phyloP scores from a whole-genome alignment of 2,113 vertebrate genomes.

The Sarotherodon lohbergeri region DNA sequence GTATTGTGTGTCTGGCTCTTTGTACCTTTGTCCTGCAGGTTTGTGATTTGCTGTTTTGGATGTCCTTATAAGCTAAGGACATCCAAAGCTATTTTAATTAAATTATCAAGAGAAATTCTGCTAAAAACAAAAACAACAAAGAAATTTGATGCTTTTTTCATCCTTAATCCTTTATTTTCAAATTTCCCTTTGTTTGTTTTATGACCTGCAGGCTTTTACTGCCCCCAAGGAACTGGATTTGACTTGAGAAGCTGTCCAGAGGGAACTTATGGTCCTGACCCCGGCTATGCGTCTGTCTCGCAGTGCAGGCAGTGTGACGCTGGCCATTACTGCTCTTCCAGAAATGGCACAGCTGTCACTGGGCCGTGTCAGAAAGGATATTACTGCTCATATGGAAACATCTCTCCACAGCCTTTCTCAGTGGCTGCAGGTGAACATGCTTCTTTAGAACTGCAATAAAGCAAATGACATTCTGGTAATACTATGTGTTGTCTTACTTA shows the following conservation, averaged over 20 bases:
- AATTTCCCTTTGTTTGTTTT: not conserved
- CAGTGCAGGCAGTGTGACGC: slow-evolving; percentile 76
- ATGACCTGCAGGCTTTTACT: slow-evolving; percentile 79
- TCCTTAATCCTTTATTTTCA: not conserved
- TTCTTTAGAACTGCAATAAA: not conserved
- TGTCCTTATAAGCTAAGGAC: not conserved
- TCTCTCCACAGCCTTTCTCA: slow-evolving; percentile 67
- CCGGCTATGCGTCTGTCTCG: slow-evolving; percentile 58
- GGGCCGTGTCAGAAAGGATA: slow-evolving; percentile 79
- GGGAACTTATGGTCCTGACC: slow-evolving; percentile 75
- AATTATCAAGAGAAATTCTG: not conserved
- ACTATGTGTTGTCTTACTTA: not conserved
- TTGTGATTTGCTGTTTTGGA: slow-evolving; percentile 22
- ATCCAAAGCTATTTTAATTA: not conserved
- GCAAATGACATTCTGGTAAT: not conserved
- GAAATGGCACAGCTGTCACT: slow-evolving; percentile 74
- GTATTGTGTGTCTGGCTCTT: slow-evolving; percentile 74
- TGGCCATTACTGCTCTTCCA: slow-evolving; percentile 76
- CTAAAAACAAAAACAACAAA: not conserved
- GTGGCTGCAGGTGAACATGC: slow-evolving; percentile 61
- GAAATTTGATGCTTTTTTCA: fast-evolving
- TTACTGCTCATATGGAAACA: slow-evolving; percentile 77
- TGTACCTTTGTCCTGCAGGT: slow-evolving; percentile 81
- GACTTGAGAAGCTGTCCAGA: slow-evolving; percentile 74
- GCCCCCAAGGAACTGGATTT: slow-evolving; percentile 74